These are phyloP conservation scores for Peromyscus leucopus DNA, from an alignment of 2,113 vertebrate species.

Conservation along the genomic window DNA sequence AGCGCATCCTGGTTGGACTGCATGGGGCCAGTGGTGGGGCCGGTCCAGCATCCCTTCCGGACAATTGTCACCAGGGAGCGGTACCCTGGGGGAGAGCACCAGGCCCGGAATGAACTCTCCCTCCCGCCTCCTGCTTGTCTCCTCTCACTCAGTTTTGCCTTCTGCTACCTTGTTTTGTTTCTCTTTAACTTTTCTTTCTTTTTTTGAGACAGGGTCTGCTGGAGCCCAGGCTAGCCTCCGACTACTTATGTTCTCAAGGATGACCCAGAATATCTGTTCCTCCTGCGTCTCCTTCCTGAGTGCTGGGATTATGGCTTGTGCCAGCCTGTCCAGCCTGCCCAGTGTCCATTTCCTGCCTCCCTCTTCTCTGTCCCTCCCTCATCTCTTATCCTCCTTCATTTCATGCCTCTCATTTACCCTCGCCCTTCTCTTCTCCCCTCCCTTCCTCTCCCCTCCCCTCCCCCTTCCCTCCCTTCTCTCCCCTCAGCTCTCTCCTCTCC, in stretches of 20 bases:
- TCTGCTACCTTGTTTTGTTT: neutral
- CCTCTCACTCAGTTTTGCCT: no score
- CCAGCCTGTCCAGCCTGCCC: neutral
- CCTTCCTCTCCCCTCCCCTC: no score
- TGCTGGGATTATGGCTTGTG: neutral
- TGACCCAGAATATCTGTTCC: neutral
- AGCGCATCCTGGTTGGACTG: constrained; percentile 25
- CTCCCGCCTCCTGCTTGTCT: neutral
- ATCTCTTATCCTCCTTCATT: no score
- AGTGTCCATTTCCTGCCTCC: no score
- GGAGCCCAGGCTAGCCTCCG: neutral
- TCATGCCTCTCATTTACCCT: neutral
- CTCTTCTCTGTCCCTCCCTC: neutral
- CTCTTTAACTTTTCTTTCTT: neutral
- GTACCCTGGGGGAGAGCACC: constrained; percentile 41
- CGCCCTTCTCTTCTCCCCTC: no score
- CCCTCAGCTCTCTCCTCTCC: neutral
- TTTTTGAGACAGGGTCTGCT: neutral
- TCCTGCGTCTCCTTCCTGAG: neutral
- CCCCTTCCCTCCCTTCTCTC: no score
- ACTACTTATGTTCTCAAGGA: neutral
- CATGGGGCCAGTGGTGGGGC: constrained; percentile 49
- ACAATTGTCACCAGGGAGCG: constrained; percentile 67
- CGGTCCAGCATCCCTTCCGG: constrained; percentile 78
- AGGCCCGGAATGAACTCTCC: no score